phyloP scores from a whole-genome alignment of 2,888 invertebrate species.

The Stegana nigrithorax region DNA sequence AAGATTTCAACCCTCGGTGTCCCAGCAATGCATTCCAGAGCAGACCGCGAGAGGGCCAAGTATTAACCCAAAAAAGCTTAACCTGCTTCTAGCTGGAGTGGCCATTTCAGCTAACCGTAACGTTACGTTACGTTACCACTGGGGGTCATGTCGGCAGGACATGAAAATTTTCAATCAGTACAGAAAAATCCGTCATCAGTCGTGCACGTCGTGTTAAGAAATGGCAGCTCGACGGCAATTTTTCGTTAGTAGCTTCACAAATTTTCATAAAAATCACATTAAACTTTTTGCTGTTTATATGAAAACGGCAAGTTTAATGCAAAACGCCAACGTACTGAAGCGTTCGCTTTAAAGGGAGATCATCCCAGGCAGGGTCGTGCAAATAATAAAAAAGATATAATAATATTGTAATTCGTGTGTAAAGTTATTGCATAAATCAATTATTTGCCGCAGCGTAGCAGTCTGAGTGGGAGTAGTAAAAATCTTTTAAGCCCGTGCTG shows the following conservation, averaged over 20 bases:
- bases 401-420: not conserved
- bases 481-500: not conserved
- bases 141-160: not conserved
- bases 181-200: slow-evolving; percentile 57
- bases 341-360: slow-evolving; percentile 57
- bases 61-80: too few species aligned
- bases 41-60: not conserved
- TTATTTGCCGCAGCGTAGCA: slow-evolving; percentile 9
- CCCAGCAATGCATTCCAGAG: too few species aligned
- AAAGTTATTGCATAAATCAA: slow-evolving; percentile 7
- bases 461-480: not conserved
- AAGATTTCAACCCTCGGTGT: too few species aligned
- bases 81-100: too few species aligned
- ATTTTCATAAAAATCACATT: slow-evolving; percentile 68
- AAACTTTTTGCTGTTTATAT: slow-evolving; percentile 68
- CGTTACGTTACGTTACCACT: too few species aligned
- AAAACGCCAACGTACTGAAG: slow-evolving; percentile 64
- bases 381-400: slow-evolving; percentile 14
- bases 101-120: too few species aligned
- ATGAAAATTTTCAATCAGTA: slow-evolving; percentile 43
- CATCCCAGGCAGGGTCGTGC: not conserved
- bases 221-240: slow-evolving; percentile 67
- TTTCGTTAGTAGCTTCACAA: slow-evolving; percentile 63
- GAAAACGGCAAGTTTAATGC: slow-evolving; percentile 68
- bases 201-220: slow-evolving; percentile 42